A percentile compares a stretch with the other conserved stretches of the same genome.
These are phyloP conservation scores for Cyaniris semiargus DNA, from an alignment of 2,888 invertebrate genomes.

Conservation along the genomic window DNA sequence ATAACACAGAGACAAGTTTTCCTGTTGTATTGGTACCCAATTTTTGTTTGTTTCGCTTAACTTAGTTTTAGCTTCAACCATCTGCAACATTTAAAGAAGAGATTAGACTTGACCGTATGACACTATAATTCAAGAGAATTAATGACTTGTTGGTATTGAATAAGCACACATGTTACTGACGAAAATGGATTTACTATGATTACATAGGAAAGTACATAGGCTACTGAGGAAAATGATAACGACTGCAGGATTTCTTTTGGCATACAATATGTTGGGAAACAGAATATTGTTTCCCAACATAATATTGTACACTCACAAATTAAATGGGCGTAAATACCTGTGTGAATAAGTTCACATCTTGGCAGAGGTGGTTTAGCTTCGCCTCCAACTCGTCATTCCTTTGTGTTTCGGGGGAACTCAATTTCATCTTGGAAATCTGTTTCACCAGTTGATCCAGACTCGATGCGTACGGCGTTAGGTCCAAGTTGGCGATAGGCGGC, in stretches of 20 bases:
- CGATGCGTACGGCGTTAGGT: constrained; percentile 59
- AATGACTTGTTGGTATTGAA: not conserved
- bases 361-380: constrained; percentile 58
- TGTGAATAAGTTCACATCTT: constrained; percentile 65
- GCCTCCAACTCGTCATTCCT: constrained; percentile 59
- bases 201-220: no score
- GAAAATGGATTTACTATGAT: no score
- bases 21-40: constrained; percentile 47
- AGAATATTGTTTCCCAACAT: no score
- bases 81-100: constrained; percentile 48
- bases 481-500: constrained; percentile 49
- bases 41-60: constrained; percentile 55
- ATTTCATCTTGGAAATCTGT: constrained; percentile 57
- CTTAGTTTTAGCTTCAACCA: constrained; percentile 62
- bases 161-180: not conserved
- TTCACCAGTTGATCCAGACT: constrained; percentile 65
- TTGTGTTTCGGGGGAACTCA: constrained; percentile 50
- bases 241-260: not conserved
- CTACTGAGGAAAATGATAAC: not conserved
- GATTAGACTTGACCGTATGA: not conserved
- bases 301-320: no score
- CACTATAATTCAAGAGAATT: not conserved
- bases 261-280: no score
- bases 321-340: constrained; percentile 50
- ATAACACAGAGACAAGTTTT: constrained; percentile 53